These are phyloP conservation scores for Mormyrus iriodes DNA, from an alignment of 2,113 vertebrate species.

Conservation along the genomic window DNA sequence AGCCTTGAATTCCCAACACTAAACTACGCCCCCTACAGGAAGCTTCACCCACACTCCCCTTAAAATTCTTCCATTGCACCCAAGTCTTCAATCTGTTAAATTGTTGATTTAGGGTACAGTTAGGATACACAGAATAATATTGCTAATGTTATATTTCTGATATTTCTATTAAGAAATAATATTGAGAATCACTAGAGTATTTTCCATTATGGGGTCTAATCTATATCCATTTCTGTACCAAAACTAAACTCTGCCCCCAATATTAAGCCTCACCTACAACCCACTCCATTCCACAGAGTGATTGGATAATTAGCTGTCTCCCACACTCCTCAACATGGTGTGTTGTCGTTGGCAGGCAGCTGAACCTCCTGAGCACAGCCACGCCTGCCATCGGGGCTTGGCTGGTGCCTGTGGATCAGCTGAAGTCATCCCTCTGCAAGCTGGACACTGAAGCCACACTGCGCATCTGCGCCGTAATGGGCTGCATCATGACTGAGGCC, in stretches of 20 bases:
- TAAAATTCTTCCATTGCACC: not conserved
- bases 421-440: conserved; percentile 88
- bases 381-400: conserved; percentile 93
- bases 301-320: not conserved
- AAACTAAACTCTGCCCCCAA: not conserved
- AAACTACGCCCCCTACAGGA: not conserved
- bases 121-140: not conserved
- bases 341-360: conserved; percentile 63
- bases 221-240: not conserved
- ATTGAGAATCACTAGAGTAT: not conserved
- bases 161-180: not conserved
- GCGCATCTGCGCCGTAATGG: conserved; percentile 92
- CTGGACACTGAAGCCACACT: conserved; percentile 86
- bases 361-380: conserved; percentile 94
- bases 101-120: not conserved
- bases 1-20: not conserved
- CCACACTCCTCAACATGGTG: not conserved
- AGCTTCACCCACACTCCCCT: not conserved
- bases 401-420: conserved; percentile 93
- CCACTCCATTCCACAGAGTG: not conserved
- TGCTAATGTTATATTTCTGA: not conserved
- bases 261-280: not conserved
- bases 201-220: not conserved
- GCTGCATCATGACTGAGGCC: conserved; percentile 97
- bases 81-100: not conserved